These are phyloP conservation scores for Paedocypris micromegethes DNA, from an alignment of 2,797 vertebrate species.

Conservation along the genomic window DNA sequence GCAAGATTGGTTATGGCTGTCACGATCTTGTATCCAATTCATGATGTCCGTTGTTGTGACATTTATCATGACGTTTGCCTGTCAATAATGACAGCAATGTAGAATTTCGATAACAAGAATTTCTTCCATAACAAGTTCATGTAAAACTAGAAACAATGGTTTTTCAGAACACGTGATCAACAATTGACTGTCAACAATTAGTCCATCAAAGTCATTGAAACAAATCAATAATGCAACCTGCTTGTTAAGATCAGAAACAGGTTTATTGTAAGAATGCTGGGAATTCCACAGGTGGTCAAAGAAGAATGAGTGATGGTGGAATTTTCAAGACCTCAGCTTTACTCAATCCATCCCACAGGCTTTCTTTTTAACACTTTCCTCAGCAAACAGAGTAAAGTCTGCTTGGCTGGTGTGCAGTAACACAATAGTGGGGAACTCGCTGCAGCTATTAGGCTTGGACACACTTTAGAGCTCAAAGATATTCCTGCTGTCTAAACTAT, in stretches of 20 bases:
- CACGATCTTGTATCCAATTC: no score
- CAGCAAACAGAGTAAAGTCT: constrained; percentile 21
- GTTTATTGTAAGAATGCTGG: constrained; percentile 38
- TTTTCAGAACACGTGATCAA: no score
- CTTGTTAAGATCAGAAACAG: constrained; percentile 32
- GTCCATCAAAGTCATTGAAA: no score
- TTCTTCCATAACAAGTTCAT: no score
- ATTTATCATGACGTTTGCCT: no score
- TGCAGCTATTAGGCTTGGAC: constrained; percentile 32
- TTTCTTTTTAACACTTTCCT: constrained; percentile 23
- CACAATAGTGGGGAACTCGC: constrained; percentile 3
- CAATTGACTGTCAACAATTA: no score
- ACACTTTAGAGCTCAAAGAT: constrained; percentile 14
- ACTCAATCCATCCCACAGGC: constrained; percentile 15
- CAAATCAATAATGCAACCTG: not conserved
- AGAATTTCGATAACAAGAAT: no score
- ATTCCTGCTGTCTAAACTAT: constrained; percentile 33
- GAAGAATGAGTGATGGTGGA: constrained; percentile 33
- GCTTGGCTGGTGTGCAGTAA: constrained; percentile 14
- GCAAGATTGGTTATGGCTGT: no score
- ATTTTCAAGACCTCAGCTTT: constrained; percentile 32
- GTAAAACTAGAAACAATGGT: no score
- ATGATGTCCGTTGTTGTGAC: no score
- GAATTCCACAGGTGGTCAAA: constrained; percentile 38
- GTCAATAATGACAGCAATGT: no score